phyloP scores from a whole-genome alignment of 2,888 invertebrate genomes.

The Drosophila testacea region DNA sequence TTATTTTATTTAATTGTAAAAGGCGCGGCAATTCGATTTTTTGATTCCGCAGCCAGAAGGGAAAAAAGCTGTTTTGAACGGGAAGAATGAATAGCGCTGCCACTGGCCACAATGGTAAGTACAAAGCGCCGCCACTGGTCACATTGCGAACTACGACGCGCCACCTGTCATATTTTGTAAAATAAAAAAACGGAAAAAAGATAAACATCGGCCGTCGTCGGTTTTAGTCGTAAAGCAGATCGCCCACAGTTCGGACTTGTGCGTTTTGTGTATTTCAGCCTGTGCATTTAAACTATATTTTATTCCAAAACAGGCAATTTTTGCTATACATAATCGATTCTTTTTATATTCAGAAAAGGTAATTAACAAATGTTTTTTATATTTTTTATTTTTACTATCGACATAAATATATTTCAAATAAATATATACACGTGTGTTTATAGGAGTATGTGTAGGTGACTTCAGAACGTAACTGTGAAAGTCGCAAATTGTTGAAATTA shows the following conservation, averaged over 20 bases:
- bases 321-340: slow-evolving; percentile 29
- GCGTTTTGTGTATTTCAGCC: slow-evolving; percentile 50
- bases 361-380: slow-evolving; percentile 22
- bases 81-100: too few species aligned
- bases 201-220: not conserved
- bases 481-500: not conserved
- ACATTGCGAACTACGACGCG: too few species aligned
- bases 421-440: not conserved
- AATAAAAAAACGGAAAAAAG: slow-evolving; percentile 8
- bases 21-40: too few species aligned
- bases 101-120: too few species aligned
- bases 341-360: slow-evolving; percentile 43
- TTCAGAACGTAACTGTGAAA: not conserved
- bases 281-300: slow-evolving; percentile 67
- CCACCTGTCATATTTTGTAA: too few species aligned
- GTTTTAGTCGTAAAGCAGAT: slow-evolving; percentile 58
- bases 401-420: not conserved
- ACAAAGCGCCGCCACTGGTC: too few species aligned
- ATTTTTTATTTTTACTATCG: not conserved
- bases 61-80: too few species aligned
- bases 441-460: not conserved
- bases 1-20: too few species aligned
- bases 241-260: slow-evolving; percentile 42
- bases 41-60: too few species aligned
- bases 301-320: slow-evolving; percentile 72